These are phyloP conservation scores for Apeltes quadracus DNA, from an alignment of 2,113 vertebrate genomes.

Conservation along the genomic window DNA sequence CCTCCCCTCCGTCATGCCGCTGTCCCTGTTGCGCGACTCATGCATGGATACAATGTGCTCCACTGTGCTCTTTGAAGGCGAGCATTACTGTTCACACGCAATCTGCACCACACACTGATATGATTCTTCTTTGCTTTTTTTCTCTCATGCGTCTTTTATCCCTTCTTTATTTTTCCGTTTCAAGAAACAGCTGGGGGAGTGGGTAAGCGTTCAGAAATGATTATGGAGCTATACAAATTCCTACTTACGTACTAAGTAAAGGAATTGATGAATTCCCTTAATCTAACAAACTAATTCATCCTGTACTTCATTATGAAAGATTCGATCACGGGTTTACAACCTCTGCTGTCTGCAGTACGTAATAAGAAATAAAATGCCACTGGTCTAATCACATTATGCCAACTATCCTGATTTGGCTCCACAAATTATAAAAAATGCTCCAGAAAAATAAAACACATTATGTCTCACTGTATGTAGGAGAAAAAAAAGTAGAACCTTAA, in stretches of 20 bases:
- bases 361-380: constrained; percentile 36
- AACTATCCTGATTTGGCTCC: constrained; percentile 31
- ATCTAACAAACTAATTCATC: neutral
- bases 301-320: constrained; percentile 32
- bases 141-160: constrained; percentile 9
- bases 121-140: constrained; percentile 23
- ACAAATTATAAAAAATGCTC: constrained; percentile 31
- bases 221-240: neutral
- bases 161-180: constrained; percentile 6
- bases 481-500: neutral
- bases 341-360: neutral
- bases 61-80: constrained; percentile 73
- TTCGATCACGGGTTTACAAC: constrained; percentile 42
- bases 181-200: neutral
- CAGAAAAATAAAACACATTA: constrained; percentile 17
- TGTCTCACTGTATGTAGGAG: neutral
- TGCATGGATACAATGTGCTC: constrained; percentile 72
- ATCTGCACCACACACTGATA: constrained; percentile 49
- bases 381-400: constrained; percentile 29
- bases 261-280: neutral
- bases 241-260: neutral
- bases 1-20: constrained; percentile 55
- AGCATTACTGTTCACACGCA: constrained; percentile 75
- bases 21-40: constrained; percentile 66
- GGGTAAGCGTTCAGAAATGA: constrained; percentile 3